Conservation (phyloP, 92 coral and sea anemone genomes). For the Blastomussa wellsi region DNA sequence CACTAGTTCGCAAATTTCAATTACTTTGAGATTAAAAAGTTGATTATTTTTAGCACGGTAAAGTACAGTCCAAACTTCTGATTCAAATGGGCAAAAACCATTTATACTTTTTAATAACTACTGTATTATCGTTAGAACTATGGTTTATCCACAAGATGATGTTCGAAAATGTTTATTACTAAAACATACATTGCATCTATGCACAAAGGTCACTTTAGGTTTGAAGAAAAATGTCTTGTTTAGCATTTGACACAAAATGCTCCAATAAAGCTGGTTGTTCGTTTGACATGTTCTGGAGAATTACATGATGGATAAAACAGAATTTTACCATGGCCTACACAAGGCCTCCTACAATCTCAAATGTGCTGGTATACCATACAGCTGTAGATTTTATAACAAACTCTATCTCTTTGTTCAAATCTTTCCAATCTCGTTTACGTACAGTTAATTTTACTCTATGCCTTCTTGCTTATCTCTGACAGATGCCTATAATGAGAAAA, state of each 20-base stretch:
- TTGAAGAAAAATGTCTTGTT: neutral
- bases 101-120: neutral
- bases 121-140: neutral
- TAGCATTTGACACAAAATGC: neutral
- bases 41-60: no score
- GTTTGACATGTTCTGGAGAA: neutral
- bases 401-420: neutral
- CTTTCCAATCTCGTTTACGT: neutral
- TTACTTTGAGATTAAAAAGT: no score
- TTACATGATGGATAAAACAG: no score
- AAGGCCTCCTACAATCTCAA: neutral
- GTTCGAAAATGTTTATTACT: neutral
- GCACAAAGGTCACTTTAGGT: neutral
- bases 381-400: neutral
- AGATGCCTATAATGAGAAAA: slow-evolving; percentile 65
- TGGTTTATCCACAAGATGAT: neutral
- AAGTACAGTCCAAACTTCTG: neutral
- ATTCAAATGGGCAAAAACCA: neutral
- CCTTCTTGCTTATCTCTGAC: slow-evolving; percentile 98
- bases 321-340: neutral
- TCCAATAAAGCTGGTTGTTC: neutral
- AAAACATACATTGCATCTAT: neutral
- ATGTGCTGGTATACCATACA: neutral
- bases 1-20: no score
- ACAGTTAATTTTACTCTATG: slow-evolving; percentile 58